Evolutionary conservation across 2,113 vertebrate genomes (phyloP).

Genomic region (Pogonocichla stellata): DNA sequence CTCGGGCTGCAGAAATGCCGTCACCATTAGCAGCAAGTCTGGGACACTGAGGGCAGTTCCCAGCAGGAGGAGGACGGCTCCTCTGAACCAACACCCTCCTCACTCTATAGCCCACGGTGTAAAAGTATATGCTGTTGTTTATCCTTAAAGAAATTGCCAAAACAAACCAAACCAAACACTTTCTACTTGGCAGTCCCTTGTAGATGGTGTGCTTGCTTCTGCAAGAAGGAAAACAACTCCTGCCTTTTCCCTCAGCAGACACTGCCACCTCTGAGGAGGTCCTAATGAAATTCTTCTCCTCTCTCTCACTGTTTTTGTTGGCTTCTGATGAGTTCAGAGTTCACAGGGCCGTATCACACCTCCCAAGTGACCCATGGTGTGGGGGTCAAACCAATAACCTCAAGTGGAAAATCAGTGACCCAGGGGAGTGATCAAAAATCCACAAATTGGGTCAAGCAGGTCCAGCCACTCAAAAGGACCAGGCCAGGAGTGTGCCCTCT

Average conservation of each 20-base stretch:
- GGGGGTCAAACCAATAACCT: conserved; percentile 64
- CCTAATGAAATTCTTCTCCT: conserved; percentile 67
- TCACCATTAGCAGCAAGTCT: not conserved
- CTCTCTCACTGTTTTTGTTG: conserved; percentile 51
- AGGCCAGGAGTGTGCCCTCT: conserved; percentile 13
- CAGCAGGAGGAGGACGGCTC: not conserved
- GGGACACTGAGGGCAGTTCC: not conserved
- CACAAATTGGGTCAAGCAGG: conserved; percentile 60
- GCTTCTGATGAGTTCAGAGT: conserved; percentile 64
- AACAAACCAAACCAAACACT: not conserved
- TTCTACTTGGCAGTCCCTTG: conserved; percentile 2
- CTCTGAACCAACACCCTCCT: not conserved
- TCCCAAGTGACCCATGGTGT: conserved; percentile 52
- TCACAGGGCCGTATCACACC: conserved; percentile 63
- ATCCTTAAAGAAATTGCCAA: conserved; percentile 1
- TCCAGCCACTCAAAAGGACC: conserved; percentile 50
- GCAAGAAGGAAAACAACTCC: conserved; percentile 9
- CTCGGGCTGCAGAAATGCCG: not conserved
- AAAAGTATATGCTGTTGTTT: conserved; percentile 30
- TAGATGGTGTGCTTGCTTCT: conserved; percentile 25
- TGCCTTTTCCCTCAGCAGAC: not conserved
- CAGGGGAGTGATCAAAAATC: conserved; percentile 59
- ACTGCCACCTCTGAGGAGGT: conserved; percentile 23
- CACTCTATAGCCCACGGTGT: not conserved
- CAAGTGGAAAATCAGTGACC: conserved; percentile 63